A percentile compares a stretch with the other conserved stretches of the same genome.
phyloP scores from a whole-genome alignment of 35 echinoderm and acorn worm species.

The Lytechinus pictus region DNA sequence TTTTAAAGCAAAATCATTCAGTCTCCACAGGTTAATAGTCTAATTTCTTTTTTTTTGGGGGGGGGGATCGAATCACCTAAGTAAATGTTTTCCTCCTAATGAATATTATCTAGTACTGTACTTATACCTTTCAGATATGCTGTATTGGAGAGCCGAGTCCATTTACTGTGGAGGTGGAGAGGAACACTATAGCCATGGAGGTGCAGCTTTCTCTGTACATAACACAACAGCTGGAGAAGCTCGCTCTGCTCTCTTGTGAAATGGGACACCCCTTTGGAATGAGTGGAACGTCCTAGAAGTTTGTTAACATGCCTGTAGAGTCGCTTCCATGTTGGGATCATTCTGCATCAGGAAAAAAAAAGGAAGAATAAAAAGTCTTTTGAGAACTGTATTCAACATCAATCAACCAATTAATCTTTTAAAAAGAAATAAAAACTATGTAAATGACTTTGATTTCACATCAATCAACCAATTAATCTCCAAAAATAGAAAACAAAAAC shows the following conservation, averaged over 20 bases:
- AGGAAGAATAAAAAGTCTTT: background rate
- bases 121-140: conserved; percentile 10
- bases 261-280: conserved; percentile 32
- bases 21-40: too few relatives aligned
- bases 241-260: background rate
- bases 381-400: background rate
- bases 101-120: too few relatives aligned
- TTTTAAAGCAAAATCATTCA: too few relatives aligned
- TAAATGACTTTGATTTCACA: background rate
- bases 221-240: conserved; percentile 54
- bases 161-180: conserved; percentile 43
- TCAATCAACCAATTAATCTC: background rate
- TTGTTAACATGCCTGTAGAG: conserved; percentile 56
- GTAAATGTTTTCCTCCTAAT: too few relatives aligned
- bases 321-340: conserved; percentile 62
- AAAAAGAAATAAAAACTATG: too few relatives aligned
- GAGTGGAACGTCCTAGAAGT: conserved; percentile 54
- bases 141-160: conserved; percentile 35
- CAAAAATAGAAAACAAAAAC: background rate
- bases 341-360: conserved; percentile 19
- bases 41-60: too few relatives aligned
- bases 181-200: conserved; percentile 66
- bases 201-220: conserved; percentile 64
- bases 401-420: background rate
- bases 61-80: too few relatives aligned